phyloP scores from a whole-genome alignment of 2,797 vertebrate genomes.

The Zalophus californianus region DNA sequence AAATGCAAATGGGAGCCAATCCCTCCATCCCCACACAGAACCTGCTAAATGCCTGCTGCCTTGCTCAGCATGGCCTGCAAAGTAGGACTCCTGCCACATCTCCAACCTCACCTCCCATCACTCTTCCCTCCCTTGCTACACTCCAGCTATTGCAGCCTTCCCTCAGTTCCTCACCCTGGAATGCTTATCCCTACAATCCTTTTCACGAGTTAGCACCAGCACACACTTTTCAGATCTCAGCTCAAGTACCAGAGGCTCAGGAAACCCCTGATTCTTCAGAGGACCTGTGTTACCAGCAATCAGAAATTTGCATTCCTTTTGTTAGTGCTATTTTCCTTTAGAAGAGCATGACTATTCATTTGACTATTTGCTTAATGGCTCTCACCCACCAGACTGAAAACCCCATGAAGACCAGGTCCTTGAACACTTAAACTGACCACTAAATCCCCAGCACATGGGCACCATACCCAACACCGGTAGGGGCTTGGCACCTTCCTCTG shows the following conservation, averaged over 20 bases:
- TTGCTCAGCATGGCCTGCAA: not conserved
- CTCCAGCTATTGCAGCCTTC: not conserved
- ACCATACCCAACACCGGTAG: not conserved
- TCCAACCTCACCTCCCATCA: not conserved
- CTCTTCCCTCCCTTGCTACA: not conserved
- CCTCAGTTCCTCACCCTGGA: not conserved
- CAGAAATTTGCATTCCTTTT: not conserved
- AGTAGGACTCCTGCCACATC: not conserved
- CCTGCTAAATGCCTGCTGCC: not conserved
- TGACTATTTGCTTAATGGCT: conserved; percentile 21
- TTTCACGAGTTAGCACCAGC: conserved; percentile 28
- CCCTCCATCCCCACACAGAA: not conserved
- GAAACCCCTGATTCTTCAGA: conserved; percentile 14
- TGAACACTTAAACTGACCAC: conserved; percentile 50
- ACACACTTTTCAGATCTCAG: not conserved
- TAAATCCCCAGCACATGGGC: not conserved
- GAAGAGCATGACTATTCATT: conserved; percentile 35
- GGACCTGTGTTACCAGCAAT: conserved; percentile 16
- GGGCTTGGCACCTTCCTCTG: not conserved
- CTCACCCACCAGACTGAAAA: conserved; percentile 52
- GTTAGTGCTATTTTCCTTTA: conserved; percentile 31
- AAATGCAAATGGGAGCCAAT: conserved; percentile 8
- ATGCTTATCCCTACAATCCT: not conserved
- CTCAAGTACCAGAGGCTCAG: not conserved
- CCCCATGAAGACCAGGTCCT: conserved; percentile 5